Percentiles rank a stretch among this genome's conserved stretches.
These are phyloP conservation scores for Macroteleia sp. DNA, from an alignment of 2,888 invertebrate genomes.

Conservation along the genomic window DNA sequence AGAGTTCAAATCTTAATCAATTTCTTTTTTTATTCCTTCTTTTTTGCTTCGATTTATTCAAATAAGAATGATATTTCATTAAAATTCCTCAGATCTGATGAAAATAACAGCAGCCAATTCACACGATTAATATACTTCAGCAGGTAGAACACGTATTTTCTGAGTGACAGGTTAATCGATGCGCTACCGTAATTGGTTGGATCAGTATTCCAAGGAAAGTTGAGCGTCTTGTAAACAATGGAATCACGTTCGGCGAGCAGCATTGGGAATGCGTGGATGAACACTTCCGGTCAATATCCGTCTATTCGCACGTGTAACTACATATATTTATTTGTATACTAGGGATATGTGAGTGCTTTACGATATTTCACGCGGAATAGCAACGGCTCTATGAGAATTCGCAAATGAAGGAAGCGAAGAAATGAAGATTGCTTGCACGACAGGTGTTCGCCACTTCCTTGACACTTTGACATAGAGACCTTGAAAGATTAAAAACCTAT, in stretches of 20 bases:
- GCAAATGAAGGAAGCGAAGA: conserved; percentile 29
- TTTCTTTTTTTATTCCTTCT: no score
- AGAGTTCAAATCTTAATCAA: no score
- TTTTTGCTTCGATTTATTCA: no score
- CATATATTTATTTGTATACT: conserved; percentile 49
- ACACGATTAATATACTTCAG: conserved; percentile 40
- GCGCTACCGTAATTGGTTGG: conserved; percentile 58
- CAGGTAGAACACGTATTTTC: conserved; percentile 32
- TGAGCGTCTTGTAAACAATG: conserved; percentile 70
- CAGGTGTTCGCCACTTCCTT: conserved; percentile 33
- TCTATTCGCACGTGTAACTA: conserved; percentile 55
- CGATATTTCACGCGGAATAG: conserved; percentile 44
- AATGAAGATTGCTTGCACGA: neutral
- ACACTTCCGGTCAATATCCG: conserved; percentile 76
- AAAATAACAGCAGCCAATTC: conserved; percentile 4
- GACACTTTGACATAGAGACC: conserved; percentile 32
- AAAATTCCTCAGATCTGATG: neutral
- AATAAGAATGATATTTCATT: neutral
- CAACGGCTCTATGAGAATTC: conserved; percentile 35
- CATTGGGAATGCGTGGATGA: conserved; percentile 73
- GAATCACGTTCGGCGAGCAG: conserved; percentile 72
- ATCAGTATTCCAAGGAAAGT: conserved; percentile 72
- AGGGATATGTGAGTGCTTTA: conserved; percentile 38
- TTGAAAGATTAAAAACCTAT: no score
- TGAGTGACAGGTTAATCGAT: conserved; percentile 49